phyloP scores from a whole-genome alignment of 2,888 invertebrate genomes.

The Apomyelois bistriatella region DNA sequence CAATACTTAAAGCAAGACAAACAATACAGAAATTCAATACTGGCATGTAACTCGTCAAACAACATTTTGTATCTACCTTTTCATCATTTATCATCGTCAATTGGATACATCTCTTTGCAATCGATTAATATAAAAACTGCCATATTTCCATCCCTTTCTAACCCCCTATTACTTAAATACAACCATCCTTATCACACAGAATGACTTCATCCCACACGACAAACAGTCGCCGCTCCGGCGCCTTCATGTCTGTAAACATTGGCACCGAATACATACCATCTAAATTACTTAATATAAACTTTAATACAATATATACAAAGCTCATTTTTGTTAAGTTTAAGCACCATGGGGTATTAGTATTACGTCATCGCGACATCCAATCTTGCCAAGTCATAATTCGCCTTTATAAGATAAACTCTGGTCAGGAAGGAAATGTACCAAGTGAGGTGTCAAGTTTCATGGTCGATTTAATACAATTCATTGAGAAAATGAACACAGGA shows the following conservation, averaged over 20 bases:
- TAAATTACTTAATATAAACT: neutral
- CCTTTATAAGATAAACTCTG: conserved; percentile 36
- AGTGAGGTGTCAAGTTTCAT: conserved; percentile 21
- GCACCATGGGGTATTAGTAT: conserved; percentile 25
- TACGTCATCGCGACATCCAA: conserved; percentile 41
- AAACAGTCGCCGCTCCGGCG: conserved; percentile 37
- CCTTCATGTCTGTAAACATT: conserved; percentile 43
- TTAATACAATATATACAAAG: too few species aligned
- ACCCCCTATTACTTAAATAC: conserved; percentile 1
- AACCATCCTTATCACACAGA: conserved; percentile 16
- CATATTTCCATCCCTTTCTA: conserved; percentile 11
- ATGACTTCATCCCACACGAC: conserved; percentile 37
- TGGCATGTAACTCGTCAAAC: too few species aligned
- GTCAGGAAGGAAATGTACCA: conserved; percentile 12
- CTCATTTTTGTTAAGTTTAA: too few species aligned
- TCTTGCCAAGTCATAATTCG: conserved; percentile 40
- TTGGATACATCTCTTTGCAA: conserved; percentile 1
- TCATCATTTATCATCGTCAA: neutral
- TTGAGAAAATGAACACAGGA: conserved; percentile 42
- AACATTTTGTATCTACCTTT: too few species aligned
- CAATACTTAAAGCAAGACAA: too few species aligned
- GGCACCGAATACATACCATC: conserved; percentile 22
- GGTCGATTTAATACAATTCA: conserved; percentile 32
- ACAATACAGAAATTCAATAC: too few species aligned
- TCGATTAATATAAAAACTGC: conserved; percentile 17